Evolutionary conservation across 2,888 invertebrate genomes (phyloP).

Genomic region (Sepioteuthis lessoniana): DNA sequence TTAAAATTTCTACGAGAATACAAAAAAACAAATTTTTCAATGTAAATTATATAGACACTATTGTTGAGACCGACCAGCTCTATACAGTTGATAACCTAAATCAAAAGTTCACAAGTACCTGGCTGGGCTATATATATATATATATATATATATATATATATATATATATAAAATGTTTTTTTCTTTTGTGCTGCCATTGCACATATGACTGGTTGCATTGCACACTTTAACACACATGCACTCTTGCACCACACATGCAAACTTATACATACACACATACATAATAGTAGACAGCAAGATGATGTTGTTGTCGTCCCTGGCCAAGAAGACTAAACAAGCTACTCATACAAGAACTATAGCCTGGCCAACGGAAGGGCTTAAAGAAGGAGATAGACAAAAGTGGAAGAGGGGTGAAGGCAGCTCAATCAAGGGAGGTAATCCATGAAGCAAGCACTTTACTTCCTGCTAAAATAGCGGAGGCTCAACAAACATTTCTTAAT

Average conservation of each 20-base stretch:
- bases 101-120: constrained; percentile 42
- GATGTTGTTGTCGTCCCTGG: constrained; percentile 44
- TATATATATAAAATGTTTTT: no score
- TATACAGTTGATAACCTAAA: constrained; percentile 47
- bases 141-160: no score
- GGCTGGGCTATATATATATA: background rate
- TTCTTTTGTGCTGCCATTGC: constrained; percentile 15
- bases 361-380: constrained; percentile 41
- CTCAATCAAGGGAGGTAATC: constrained; percentile 42
- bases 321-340: constrained; percentile 48
- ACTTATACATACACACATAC: background rate
- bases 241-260: background rate
- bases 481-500: constrained; percentile 44
- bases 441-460: constrained; percentile 39
- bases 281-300: background rate
- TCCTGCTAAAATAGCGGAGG: constrained; percentile 24
- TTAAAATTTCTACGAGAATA: constrained; percentile 46
- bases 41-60: constrained; percentile 48
- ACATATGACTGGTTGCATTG: constrained; percentile 44
- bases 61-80: constrained; percentile 46
- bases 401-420: background rate
- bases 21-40: constrained; percentile 43
- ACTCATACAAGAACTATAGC: constrained; percentile 49
- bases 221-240: constrained; percentile 41
- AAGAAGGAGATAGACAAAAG: background rate